Base-by-base conservation (phyloP, 53 echinoderm and acorn worm species). In the Echinarachnius parma region DNA sequence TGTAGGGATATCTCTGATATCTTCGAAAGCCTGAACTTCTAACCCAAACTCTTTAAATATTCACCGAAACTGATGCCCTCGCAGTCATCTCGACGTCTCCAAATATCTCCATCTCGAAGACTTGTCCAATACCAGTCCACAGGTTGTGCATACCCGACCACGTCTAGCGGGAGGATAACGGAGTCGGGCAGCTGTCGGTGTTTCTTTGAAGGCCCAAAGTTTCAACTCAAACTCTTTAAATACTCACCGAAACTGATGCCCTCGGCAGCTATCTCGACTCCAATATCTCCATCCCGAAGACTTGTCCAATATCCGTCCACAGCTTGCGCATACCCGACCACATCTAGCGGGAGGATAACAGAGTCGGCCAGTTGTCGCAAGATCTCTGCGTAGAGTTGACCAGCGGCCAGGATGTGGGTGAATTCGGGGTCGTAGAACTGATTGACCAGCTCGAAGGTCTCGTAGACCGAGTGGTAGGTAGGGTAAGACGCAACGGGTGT, bases 391-490 rank as follows among this genome's bases (percentile, higher is more conserved):
- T 79, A 59, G 0, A 87, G 46, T 19, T 77, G 84, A 2, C 78
- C 59, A 9, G 84, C 78, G 4, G 90, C 80, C 25, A 81, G 82
- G 29, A 90, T 87, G 72, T 81, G 90, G 21, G 28, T 61, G 76
- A 95, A 95, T 0, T 72, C 87, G 11, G 89, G 79, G 47, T 90
- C 90, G 47, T 86, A 89, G 61, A 52, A 84, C 0, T 64, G 45
- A 0, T 81, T 75, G 0, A 90, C 87, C 14, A 92, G 67, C 18
- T 87, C 31, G 62, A 77, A 92, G 1, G 93, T 89, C 71, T 89
- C 93, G 52, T 93, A 90, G 21, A 86, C 85, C 3, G 89, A 89
- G 65, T 89, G 86, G 48, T 89, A 93, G 61, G 79, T 78, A 1
- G 86, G 93, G 45, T 92, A 92, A 1, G 80, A 76, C 11, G 81